Evolutionary conservation across 2,113 vertebrate genomes (phyloP), one percentile per base, ranked within the genome.

Genomic region (Ivindomyrus marchei): DNA sequence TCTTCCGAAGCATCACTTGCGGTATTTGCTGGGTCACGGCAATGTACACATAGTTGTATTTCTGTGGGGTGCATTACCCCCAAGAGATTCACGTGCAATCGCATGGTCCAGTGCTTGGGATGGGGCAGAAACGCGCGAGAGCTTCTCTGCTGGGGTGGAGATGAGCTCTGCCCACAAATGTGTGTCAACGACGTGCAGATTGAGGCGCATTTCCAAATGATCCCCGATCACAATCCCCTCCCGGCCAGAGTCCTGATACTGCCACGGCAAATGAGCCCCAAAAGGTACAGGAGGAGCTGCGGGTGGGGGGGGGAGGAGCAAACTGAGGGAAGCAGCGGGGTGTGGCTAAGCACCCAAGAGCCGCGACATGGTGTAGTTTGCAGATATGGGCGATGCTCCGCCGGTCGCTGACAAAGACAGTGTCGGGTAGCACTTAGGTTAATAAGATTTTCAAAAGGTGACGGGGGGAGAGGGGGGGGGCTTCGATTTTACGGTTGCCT

Each of bases 361-460:
- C 86, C 36, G 46, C 66, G 39, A 58, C 50, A 56, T 58, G 62
- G 84, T 85, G 87, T 86, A 56, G 58, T 70, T 42, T 85, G 52
- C 42, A 80, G 88, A 85, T 90, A 70, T n/a, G 15, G 77, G 74
- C 74, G 36, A 42, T 3, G 90, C 88, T 88, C 66, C 24, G 56
- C 52, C 36, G 58, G 90, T 84, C 84, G 88, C 52, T 50, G 90
- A 93, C 87, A 88, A 89, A 70, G 50, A 7, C 53, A 70, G 91
- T 88, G 92, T 91, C 90, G 91, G 90, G 91, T 89, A 90, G 88
- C 89, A 90, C 90, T 92, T 88, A 66, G 91, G 90, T 93, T 92
- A 93, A 93, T 93, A 36, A 36, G 90, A 92, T 93, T 92, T 92
- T 90, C 80, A 27, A 50, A 87, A 45, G 89, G 92, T 91, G 92